Evolutionary conservation across 2,113 vertebrate species (phyloP).

Genomic region (Eudyptes chrysolophus): DNA sequence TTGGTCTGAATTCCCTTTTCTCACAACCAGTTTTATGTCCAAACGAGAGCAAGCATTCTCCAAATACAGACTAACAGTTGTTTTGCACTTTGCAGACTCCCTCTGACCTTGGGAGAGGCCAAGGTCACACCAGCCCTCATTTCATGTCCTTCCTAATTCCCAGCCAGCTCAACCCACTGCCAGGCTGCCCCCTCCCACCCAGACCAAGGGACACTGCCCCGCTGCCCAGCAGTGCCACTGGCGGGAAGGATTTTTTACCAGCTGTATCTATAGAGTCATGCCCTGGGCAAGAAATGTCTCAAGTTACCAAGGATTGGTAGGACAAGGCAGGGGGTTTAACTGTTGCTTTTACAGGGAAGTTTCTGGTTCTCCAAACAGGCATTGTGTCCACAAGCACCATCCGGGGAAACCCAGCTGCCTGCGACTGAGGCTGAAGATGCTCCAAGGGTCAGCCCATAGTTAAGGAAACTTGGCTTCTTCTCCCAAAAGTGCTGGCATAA

Average conservation of each 20-base stretch:
- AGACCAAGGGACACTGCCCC: not conserved
- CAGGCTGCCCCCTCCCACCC: not conserved
- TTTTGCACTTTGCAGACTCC: not conserved
- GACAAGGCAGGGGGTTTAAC: not conserved
- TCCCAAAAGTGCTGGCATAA: not conserved
- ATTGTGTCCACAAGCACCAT: accelerated
- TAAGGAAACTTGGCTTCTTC: not conserved
- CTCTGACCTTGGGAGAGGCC: not conserved
- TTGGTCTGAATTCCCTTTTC: not conserved
- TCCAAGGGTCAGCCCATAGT: not conserved
- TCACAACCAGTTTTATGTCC: not conserved
- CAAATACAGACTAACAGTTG: not conserved
- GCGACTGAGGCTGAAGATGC: not conserved
- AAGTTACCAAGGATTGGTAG: not conserved
- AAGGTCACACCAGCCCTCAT: not conserved
- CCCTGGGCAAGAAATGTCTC: not conserved
- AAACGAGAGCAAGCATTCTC: not conserved
- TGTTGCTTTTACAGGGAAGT: not conserved
- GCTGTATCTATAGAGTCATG: not conserved
- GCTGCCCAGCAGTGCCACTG: not conserved
- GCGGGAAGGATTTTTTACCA: not conserved
- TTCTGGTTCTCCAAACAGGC: not conserved
- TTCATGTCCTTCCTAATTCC: not conserved
- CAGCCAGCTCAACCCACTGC: not conserved
- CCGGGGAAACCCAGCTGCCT: not conserved